Conservation (phyloP, 2,113 vertebrate genomes). For the Chionomys nivalis region DNA sequence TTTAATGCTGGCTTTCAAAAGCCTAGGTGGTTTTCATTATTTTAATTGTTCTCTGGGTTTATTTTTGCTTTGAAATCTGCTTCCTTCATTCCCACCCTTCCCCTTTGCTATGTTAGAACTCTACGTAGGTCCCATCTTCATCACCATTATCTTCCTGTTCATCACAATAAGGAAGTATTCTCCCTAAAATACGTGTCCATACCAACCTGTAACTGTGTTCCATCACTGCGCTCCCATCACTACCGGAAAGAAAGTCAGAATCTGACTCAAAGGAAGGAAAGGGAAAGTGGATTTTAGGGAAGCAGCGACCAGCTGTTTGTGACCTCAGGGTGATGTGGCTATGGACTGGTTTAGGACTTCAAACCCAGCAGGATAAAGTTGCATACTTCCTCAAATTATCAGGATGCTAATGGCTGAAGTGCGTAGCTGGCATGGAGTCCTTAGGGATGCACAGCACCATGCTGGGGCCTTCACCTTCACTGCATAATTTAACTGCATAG, state of each 20-base stretch:
- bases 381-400: neutral
- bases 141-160: neutral
- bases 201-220: neutral
- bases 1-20: conserved; percentile 20
- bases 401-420: neutral
- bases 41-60: neutral
- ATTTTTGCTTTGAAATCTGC: neutral
- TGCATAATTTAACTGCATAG: neutral
- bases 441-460: neutral
- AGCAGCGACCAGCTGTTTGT: neutral
- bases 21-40: neutral
- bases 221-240: neutral
- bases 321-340: neutral
- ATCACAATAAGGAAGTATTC: neutral
- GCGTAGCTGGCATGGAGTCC: rapidly evolving
- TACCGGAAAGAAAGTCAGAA: neutral
- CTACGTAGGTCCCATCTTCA: neutral
- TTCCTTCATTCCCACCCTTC: neutral
- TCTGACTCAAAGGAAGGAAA: neutral
- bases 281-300: neutral
- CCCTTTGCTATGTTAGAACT: neutral
- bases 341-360: neutral
- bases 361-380: neutral
- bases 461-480: neutral
- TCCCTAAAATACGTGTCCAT: neutral